Percentiles rank a stretch among this genome's conserved stretches.
These are phyloP conservation scores for Pristionchus exspectatus DNA, from an alignment of 2,888 invertebrate genomes.

Conservation along the genomic window DNA sequence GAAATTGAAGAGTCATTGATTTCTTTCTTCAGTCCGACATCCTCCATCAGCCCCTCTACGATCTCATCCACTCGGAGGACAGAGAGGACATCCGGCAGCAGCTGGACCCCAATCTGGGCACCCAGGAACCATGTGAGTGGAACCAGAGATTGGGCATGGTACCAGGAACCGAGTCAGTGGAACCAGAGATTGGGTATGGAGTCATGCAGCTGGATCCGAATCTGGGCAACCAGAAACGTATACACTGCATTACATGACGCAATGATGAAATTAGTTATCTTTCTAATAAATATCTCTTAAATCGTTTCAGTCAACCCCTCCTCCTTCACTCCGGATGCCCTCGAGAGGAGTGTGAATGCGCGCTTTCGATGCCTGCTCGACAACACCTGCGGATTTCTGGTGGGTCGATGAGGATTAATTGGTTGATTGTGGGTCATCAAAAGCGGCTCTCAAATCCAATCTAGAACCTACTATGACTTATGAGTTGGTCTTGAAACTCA, in stretches of 20 bases:
- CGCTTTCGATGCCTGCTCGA: constrained; percentile 98
- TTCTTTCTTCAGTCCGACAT: constrained; percentile 90
- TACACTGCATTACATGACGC: too few relatives aligned
- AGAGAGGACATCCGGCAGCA: constrained; percentile 86
- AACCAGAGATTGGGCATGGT: not conserved
- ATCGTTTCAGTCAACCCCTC: constrained; percentile 37
- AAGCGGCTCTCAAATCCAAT: too few relatives aligned
- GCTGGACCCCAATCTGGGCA: constrained; percentile 63
- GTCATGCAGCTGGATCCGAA: constrained; percentile 68
- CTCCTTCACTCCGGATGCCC: constrained; percentile 56
- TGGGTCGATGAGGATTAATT: constrained; percentile 79
- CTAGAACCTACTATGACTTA: too few relatives aligned
- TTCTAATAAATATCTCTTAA: too few relatives aligned
- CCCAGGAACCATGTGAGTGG: constrained; percentile 56
- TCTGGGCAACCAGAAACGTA: constrained; percentile 59
- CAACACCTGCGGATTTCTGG: constrained; percentile 99
- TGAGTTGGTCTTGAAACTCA: too few relatives aligned
- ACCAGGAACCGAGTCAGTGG: not conserved
- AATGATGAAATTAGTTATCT: too few relatives aligned
- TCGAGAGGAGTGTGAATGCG: constrained; percentile 97
- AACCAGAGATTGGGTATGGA: not conserved
- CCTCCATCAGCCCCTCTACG: constrained; percentile 98
- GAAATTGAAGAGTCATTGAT: not conserved
- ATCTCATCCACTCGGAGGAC: constrained; percentile 99
- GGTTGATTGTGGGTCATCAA: not conserved